These are phyloP conservation scores for Lepilemur ruficaudatus DNA, from an alignment of 2,797 vertebrate species.

Conservation along the genomic window DNA sequence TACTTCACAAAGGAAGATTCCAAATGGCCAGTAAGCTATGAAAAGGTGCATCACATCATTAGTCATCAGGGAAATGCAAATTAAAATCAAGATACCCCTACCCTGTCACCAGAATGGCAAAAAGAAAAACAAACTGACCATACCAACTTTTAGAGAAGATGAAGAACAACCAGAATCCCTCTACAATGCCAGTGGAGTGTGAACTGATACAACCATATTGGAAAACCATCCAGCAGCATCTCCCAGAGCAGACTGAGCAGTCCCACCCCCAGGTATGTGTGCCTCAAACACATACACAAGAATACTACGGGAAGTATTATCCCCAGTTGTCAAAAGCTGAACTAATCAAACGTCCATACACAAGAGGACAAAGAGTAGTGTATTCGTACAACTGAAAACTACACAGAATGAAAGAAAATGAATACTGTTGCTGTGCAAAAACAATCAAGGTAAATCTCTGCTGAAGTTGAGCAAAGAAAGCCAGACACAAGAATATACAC, in stretches of 20 bases:
- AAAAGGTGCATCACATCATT: not conserved
- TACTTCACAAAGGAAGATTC: not conserved
- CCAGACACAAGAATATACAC: not conserved
- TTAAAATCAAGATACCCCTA: not conserved
- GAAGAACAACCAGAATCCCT: accelerated
- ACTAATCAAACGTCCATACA: accelerated
- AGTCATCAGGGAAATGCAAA: not conserved
- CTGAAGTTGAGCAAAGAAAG: not conserved
- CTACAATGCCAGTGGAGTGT: accelerated
- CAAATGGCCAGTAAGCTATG: not conserved
- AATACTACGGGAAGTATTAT: accelerated
- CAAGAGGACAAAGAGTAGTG: accelerated
- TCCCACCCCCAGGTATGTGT: accelerated
- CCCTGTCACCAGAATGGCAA: not conserved
- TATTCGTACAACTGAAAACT: accelerated
- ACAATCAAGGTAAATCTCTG: not conserved
- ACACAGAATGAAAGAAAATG: accelerated
- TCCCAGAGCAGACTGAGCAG: accelerated
- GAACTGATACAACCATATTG: accelerated
- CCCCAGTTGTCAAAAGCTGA: accelerated
- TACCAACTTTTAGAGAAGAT: not conserved
- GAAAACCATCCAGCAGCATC: not conserved
- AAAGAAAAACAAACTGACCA: not conserved
- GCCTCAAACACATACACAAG: accelerated
- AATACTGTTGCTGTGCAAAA: accelerated